phyloP scores from a whole-genome alignment of 2,113 vertebrate species.

The Labeo rohita region DNA sequence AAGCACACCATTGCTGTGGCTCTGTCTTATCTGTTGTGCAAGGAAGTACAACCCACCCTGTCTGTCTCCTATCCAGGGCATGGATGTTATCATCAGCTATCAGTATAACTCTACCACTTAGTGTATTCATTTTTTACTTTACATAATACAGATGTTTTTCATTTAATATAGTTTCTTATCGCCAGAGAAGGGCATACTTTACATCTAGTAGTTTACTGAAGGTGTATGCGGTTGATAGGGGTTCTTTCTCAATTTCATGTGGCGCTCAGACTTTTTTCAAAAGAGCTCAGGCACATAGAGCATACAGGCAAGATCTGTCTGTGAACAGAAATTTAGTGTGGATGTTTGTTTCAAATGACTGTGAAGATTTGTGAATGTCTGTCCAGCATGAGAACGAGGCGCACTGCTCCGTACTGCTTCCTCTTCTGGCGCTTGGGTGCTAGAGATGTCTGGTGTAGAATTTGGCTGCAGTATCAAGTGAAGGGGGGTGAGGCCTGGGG shows the following conservation, averaged over 20 bases:
- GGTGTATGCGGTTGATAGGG: not conserved
- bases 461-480: constrained; percentile 57
- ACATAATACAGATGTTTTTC: not conserved
- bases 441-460: constrained; percentile 46
- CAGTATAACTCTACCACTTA: not conserved
- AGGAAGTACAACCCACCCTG: not conserved
- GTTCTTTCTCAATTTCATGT: not conserved
- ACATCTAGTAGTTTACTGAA: not conserved
- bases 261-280: constrained; percentile 5
- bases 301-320: not conserved
- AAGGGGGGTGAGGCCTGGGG: constrained; percentile 34
- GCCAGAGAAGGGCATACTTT: not conserved
- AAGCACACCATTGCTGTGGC: not conserved
- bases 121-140: not conserved
- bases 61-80: constrained; percentile 23
- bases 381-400: not conserved
- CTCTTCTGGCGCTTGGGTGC: constrained; percentile 21
- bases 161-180: not conserved
- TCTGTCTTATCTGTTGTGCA: not conserved
- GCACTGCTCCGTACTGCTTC: constrained; percentile 27
- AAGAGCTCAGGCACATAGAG: not conserved
- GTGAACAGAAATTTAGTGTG: not conserved
- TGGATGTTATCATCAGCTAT: constrained; percentile 41
- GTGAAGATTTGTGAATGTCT: not conserved
- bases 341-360: not conserved